Percentiles rank a stretch among this genome's conserved stretches.
These are phyloP conservation scores for Papilio protenor DNA, from an alignment of 2,888 invertebrate genomes.

Conservation along the genomic window DNA sequence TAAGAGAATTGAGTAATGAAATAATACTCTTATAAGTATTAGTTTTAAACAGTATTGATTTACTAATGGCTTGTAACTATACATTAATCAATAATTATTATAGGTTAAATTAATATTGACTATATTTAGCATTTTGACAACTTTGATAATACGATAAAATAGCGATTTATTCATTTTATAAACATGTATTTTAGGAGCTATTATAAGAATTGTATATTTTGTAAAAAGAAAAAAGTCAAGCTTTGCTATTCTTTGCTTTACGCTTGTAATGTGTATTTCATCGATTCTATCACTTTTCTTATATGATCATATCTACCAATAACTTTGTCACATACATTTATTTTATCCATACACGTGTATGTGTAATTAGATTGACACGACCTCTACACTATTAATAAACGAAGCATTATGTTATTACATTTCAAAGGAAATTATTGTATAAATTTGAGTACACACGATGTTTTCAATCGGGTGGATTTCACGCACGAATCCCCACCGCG, in stretches of 20 bases:
- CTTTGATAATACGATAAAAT: not conserved
- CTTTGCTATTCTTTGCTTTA: too few species aligned
- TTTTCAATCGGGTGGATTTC: constrained; percentile 38
- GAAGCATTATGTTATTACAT: constrained; percentile 17
- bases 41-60: constrained; percentile 28
- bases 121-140: not conserved
- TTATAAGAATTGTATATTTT: too few species aligned
- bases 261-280: too few species aligned
- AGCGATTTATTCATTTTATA: not conserved
- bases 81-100: constrained; percentile 19
- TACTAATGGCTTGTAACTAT: constrained; percentile 31
- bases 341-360: not conserved
- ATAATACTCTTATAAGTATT: constrained; percentile 26
- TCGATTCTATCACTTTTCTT: not conserved
- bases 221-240: too few species aligned
- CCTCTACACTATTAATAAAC: constrained; percentile 7
- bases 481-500: constrained; percentile 38
- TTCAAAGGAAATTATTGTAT: constrained; percentile 5
- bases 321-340: not conserved
- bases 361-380: constrained; percentile 3
- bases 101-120: not conserved
- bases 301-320: not conserved
- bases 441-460: not conserved
- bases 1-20: constrained; percentile 28
- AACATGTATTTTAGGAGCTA: not conserved